Evolutionary conservation across 2,888 invertebrate species (phyloP).

Genomic region (Tupiocoris notatus): DNA sequence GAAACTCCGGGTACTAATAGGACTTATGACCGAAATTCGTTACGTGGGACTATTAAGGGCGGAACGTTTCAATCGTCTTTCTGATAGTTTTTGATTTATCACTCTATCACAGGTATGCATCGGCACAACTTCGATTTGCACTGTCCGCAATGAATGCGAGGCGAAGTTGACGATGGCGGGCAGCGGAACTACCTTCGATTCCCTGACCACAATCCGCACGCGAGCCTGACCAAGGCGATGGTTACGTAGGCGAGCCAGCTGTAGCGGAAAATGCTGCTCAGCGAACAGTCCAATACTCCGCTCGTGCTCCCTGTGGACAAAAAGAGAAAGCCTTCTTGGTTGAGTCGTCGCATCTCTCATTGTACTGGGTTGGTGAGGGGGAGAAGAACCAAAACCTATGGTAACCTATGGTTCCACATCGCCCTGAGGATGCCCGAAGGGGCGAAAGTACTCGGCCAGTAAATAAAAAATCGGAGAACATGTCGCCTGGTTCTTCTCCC

Average conservation of each 20-base stretch:
- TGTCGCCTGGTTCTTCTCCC: no score
- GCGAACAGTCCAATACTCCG: neutral
- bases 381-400: no score
- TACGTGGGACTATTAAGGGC: constrained; percentile 25
- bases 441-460: no score
- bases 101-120: constrained; percentile 39
- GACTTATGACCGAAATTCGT: neutral
- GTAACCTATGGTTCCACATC: no score
- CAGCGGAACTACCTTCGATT: constrained; percentile 17
- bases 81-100: constrained; percentile 9
- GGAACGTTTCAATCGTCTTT: constrained; percentile 18
- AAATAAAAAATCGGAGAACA: no score
- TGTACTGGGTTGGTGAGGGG: neutral
- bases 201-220: neutral
- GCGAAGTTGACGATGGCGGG: neutral
- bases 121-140: constrained; percentile 11
- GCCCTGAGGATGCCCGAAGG: neutral
- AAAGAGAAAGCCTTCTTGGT: neutral
- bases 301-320: neutral
- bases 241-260: constrained; percentile 28
- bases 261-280: constrained; percentile 20
- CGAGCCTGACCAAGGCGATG: constrained; percentile 28
- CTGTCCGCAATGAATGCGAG: neutral
- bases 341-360: no score
- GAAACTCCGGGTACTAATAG: neutral